These are phyloP conservation scores for Brachyhypopomus gauderio DNA, from an alignment of 2,113 vertebrate species.

Conservation along the genomic window DNA sequence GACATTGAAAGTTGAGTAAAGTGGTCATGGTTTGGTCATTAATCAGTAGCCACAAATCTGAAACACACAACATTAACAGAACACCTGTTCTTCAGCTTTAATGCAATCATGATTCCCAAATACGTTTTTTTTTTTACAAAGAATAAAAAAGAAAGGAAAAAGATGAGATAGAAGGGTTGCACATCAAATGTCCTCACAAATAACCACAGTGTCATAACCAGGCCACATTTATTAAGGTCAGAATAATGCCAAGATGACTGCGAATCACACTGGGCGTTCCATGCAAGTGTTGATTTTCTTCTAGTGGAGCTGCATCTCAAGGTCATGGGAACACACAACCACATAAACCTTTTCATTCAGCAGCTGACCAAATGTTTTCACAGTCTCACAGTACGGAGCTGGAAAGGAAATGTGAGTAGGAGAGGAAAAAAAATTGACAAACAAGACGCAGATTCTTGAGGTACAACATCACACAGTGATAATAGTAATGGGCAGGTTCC, in stretches of 20 bases:
- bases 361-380: slow-evolving; percentile 41
- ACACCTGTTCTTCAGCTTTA: slow-evolving; percentile 47
- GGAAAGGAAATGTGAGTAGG: neutral
- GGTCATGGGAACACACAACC: slow-evolving; percentile 7
- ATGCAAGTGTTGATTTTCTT: neutral
- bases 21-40: too few species aligned
- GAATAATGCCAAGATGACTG: slow-evolving; percentile 34
- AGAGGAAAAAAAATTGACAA: slow-evolving; percentile 5
- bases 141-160: slow-evolving; percentile 32
- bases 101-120: slow-evolving; percentile 41
- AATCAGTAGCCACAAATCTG: too few species aligned
- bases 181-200: slow-evolving; percentile 31
- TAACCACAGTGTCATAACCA: slow-evolving; percentile 47
- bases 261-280: slow-evolving; percentile 34
- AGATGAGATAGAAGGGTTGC: neutral
- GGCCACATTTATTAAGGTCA: slow-evolving; percentile 40
- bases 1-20: too few species aligned
- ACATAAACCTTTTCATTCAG: slow-evolving; percentile 42
- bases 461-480: slow-evolving; percentile 57
- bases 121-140: slow-evolving; percentile 45
- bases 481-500: slow-evolving; percentile 48
- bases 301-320: slow-evolving; percentile 31
- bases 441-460: slow-evolving; percentile 36
- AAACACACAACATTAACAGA: slow-evolving; percentile 6
- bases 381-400: slow-evolving; percentile 17